A percentile compares a stretch with the other conserved stretches of the same genome.
phyloP scores from a whole-genome alignment of 2,888 invertebrate species.

The Cotesia congregata region DNA sequence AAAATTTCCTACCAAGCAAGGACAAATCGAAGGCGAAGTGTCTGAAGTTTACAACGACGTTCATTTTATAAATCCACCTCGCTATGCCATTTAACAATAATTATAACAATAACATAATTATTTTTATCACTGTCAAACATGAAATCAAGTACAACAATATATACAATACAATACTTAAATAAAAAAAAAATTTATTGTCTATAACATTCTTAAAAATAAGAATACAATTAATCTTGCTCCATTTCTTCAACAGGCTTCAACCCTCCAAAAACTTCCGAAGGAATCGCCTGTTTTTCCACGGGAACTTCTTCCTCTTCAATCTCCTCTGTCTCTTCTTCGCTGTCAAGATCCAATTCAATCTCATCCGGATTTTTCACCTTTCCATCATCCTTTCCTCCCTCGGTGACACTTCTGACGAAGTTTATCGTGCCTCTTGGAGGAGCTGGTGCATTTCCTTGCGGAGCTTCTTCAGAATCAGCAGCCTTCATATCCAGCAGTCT shows the following conservation, averaged over 20 bases:
- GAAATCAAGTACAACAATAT: slow-evolving; percentile 12
- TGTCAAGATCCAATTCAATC: slow-evolving; percentile 85
- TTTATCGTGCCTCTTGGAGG: slow-evolving; percentile 77
- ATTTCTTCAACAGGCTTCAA: slow-evolving; percentile 72
- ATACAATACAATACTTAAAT: not conserved
- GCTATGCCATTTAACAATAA: slow-evolving; percentile 62
- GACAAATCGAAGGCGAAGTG: slow-evolving; percentile 60
- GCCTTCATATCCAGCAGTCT: slow-evolving; percentile 88
- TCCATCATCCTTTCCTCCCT: slow-evolving; percentile 77
- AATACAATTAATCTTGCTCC: slow-evolving; percentile 48
- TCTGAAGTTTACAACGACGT: slow-evolving; percentile 68
- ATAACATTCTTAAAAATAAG: not conserved
- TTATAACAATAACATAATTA: not conserved
- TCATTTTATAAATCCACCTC: slow-evolving; percentile 66
- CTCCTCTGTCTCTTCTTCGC: slow-evolving; percentile 76
- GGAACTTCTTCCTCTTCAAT: slow-evolving; percentile 77
- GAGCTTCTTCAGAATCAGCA: slow-evolving; percentile 62
- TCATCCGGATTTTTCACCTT: slow-evolving; percentile 89
- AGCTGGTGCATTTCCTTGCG: slow-evolving; percentile 52
- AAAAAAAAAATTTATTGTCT: not conserved
- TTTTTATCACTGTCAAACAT: slow-evolving; percentile 1
- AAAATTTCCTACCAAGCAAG: slow-evolving; percentile 76
- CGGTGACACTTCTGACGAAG: slow-evolving; percentile 91
- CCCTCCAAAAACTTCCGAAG: slow-evolving; percentile 92
- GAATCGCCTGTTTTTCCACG: slow-evolving; percentile 88